Conservation (phyloP, 2,888 invertebrate genomes). For the Charanyca ferruginea region DNA sequence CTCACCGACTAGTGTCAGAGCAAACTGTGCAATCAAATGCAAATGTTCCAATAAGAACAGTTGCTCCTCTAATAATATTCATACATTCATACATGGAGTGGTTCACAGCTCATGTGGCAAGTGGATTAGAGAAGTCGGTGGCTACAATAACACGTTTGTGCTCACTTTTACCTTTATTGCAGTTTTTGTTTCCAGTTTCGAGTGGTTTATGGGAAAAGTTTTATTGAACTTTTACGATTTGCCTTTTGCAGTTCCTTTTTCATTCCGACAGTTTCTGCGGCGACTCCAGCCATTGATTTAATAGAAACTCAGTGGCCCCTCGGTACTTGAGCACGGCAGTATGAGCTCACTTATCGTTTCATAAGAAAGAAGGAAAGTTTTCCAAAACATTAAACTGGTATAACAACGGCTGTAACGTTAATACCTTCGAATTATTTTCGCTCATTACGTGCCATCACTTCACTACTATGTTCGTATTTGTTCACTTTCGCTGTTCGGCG, state of each 20-base stretch:
- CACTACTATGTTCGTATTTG: slow-evolving; percentile 49
- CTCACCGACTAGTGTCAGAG: slow-evolving; percentile 20
- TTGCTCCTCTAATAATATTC: slow-evolving; percentile 47
- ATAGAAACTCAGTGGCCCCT: neutral
- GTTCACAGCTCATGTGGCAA: slow-evolving; percentile 57
- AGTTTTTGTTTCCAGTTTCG: slow-evolving; percentile 29
- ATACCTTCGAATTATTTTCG: slow-evolving; percentile 39
- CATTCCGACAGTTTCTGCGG: neutral
- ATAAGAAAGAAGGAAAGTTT: slow-evolving; percentile 49
- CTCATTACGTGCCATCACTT: slow-evolving; percentile 50
- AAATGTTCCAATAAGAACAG: slow-evolving; percentile 44
- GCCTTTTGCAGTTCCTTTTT: slow-evolving; percentile 27
- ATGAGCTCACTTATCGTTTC: slow-evolving; percentile 12
- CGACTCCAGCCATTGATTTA: slow-evolving; percentile 7
- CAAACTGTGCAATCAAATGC: slow-evolving; percentile 40
- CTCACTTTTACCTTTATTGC: slow-evolving; percentile 44
- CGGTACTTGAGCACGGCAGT: neutral
- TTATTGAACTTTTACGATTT: slow-evolving; percentile 13
- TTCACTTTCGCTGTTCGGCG: slow-evolving; percentile 64
- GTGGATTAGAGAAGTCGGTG: slow-evolving; percentile 54
- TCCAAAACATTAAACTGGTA: slow-evolving; percentile 42
- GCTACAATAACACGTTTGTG: slow-evolving; percentile 20
- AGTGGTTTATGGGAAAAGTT: slow-evolving; percentile 52
- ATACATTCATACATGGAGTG: slow-evolving; percentile 40
- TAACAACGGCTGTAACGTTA: slow-evolving; percentile 24